Conservation (phyloP, 2,888 invertebrate species). For the Auanema sp. region DNA sequence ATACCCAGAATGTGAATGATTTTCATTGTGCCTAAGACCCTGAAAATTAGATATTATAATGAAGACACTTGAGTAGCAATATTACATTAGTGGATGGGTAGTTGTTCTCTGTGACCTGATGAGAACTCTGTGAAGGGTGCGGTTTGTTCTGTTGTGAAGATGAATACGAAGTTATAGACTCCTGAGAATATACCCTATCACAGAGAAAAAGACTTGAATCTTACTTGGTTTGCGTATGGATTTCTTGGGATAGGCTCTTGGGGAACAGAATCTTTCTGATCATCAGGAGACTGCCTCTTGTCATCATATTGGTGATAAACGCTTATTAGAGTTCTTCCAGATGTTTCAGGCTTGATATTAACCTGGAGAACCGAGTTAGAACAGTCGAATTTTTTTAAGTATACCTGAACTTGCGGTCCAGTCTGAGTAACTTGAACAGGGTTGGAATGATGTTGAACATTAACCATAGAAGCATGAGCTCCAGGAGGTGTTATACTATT, state of each 20-base stretch:
- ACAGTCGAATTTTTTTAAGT: background rate
- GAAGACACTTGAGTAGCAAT: no score
- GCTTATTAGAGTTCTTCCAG: conserved; percentile 57
- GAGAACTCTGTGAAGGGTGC: no score
- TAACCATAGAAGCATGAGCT: conserved; percentile 11
- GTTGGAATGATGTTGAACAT: conserved; percentile 25
- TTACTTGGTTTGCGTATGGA: conserved; percentile 13
- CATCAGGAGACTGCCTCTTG: conserved; percentile 18
- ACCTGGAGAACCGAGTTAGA: conserved; percentile 37
- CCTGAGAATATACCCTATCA: no score
- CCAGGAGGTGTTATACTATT: conserved; percentile 13
- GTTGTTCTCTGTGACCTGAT: no score
- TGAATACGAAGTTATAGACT: no score
- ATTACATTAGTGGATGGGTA: no score
- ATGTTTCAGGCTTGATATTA: conserved; percentile 59
- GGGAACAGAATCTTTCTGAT: conserved; percentile 53
- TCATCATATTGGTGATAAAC: conserved; percentile 56
- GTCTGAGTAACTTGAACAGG: conserved; percentile 41
- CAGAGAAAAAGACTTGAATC: no score
- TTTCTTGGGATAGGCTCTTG: conserved; percentile 58
- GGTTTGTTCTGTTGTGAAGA: no score
- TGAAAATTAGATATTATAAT: no score
- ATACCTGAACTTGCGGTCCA: conserved; percentile 52
- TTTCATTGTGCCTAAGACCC: no score
- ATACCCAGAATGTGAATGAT: no score